Evolutionary conservation across 2,888 invertebrate species (phyloP), one percentile per base, ranked within the genome.

Genomic region (Latheticus oryzae): DNA sequence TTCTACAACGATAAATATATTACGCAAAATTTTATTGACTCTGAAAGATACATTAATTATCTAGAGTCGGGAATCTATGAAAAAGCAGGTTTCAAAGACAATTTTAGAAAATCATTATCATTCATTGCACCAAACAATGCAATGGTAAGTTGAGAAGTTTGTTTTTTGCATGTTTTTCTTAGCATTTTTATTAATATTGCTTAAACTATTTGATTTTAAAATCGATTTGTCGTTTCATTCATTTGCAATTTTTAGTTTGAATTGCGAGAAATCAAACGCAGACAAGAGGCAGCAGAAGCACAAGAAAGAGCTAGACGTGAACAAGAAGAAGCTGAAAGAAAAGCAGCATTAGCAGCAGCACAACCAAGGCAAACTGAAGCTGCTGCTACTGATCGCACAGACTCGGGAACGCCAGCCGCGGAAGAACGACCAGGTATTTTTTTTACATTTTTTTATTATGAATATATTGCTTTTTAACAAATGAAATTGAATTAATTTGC

Each of bases 211-310:
- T 24, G 24, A 11, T 5, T 11, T 28, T 28, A 9, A n/a, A n/a
- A n/a, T 28, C 5, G 5, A 19, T 19, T 3, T 19, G 21, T 5
- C 43, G n/a, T 5, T 51, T 17, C 11, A 7, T 37, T n/a, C n/a
- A n/a, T n/a, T n/a, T n/a, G n/a, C n/a, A 15, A 5, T 9, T 38
- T 38, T 32, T 80, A 97, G 97, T 97, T 93, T 84, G 97, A 97
- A 85, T 86, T 97, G 82, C 94, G 95, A 82, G 97, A 98, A 82
- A 86, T 94, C 83, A 93, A 93, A 81, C 86, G 93, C 72, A 86
- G 91, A 63, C 90, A 93, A 78, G 84, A 86, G 72, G 84, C 85
- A 68, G 82, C 83, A 55, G 87, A 86, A 70, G 85, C 86, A 58
- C 84, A 84, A 62, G 86, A 86, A 66, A 80, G 83, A 63, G 82